Percentiles rank a stretch among this genome's conserved stretches.
Evolutionary conservation across 2,113 vertebrate species (phyloP).

Genomic region (Pseudois nayaur): DNA sequence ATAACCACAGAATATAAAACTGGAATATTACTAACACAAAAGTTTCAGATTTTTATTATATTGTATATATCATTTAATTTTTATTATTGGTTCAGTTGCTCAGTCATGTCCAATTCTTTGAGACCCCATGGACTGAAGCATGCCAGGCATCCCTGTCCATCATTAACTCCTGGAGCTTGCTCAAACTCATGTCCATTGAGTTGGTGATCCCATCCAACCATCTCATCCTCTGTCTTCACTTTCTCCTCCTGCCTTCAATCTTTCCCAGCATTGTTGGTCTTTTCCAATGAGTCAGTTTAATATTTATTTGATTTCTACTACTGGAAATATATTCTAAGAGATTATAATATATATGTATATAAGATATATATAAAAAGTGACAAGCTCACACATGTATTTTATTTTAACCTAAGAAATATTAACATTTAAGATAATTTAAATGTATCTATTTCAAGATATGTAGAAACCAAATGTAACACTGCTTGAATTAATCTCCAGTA

Average conservation of each 20-base stretch:
- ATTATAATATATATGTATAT: background rate
- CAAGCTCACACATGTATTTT: background rate
- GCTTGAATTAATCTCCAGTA: background rate
- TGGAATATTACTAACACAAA: background rate
- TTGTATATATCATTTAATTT: background rate
- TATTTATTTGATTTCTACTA: background rate
- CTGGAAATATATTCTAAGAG: background rate
- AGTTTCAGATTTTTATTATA: background rate
- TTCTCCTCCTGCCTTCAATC: background rate
- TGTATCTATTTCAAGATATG: background rate
- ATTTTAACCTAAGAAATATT: background rate
- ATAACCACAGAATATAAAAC: background rate
- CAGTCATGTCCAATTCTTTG: background rate
- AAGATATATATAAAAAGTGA: background rate
- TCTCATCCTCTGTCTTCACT: background rate
- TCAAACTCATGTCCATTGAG: background rate
- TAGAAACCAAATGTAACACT: background rate
- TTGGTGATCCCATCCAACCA: fast-evolving
- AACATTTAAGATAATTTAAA: slow-evolving; percentile 18
- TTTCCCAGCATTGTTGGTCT: background rate
- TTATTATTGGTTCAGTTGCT: background rate
- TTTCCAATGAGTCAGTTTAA: background rate
- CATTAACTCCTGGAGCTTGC: background rate
- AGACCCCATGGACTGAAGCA: background rate
- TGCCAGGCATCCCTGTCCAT: background rate